Base-by-base conservation (phyloP, 2,113 vertebrate species). In the Syrrhaptes paradoxus region DNA sequence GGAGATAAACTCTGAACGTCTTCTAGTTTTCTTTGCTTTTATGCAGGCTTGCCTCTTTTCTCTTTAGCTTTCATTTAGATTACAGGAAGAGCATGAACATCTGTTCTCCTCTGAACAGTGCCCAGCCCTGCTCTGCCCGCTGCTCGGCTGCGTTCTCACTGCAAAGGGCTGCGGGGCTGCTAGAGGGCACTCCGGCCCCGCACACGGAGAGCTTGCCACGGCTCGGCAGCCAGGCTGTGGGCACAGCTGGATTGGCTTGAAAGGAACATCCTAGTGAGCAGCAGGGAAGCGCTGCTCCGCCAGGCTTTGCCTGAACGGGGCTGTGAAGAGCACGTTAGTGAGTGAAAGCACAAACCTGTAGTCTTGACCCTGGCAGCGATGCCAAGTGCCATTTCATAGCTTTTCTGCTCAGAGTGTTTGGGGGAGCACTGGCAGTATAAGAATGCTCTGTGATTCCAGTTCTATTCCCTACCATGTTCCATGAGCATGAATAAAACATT, bases 171-270 rank as follows among this genome's bases (percentile, higher is more conserved):
- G 0, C 31, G 3, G 52, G 22, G 76, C 84, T 91, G 80, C 79
- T 29, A 73, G 75, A 29, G 90, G 65, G 76, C 83, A 29, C 34
- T 18, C 11, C 8, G 4, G 25, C 2, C 51, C 43, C 3, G 5
- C 20, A 2, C 7, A 10, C 3, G 0, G 24, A 6, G n/a, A 5
- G 2, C 6, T 17, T 17, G 2, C 3, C 3, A 1, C 2, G 10
- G 43, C 70, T 36, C 45, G 2, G 25, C 2, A 6, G 17, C 61
- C 15, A 0, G 25, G 48, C 29, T 15, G 29, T 0, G 7, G 4
- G 10, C 57, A 11, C 25, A 5, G 41, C 57, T 26, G 55, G 18
- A 4, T 26, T 13, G n/a, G 41, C 34, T 14, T 4, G 6, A 12
- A 10, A 34, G 22, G 26, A 20, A 6, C 1, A 18, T 10, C 29